Base-by-base conservation (phyloP, 2,113 vertebrate genomes). In the Paramormyrops kingsleyae region DNA sequence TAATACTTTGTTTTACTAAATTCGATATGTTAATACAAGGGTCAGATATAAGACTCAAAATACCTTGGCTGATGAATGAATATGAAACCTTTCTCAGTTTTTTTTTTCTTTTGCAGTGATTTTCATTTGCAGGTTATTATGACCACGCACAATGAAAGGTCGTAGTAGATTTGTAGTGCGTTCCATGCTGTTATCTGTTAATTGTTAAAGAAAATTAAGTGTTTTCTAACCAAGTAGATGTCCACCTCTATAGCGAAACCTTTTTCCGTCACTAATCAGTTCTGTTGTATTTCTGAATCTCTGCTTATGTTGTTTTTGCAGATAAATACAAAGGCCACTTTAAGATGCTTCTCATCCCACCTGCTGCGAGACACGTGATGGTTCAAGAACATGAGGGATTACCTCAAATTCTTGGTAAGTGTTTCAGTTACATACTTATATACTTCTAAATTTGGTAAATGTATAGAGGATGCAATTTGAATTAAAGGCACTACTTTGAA, bases 331-430 rank as follows among this genome's bases (percentile, higher is more conserved):
- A 97, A 99, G 99, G 98, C 93, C 98, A 97, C 97, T 96, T 99
- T 95, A 99, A 99, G 98, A 99, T 99, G 98, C 99, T 99, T 97
- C 97, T 97, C 93, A 96, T 99, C 94, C 98, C 98, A 94, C 97
- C 97, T 0, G 97, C 98, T 95, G 98, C 98, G 96, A 98, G 98
- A 97, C 98, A 99, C 97, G 97, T 99, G 96, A 95, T 97, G 95
- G 95, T 99, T 96, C 98, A 99, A 97, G 98, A 99, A 96, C 96
- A 98, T 80, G 98, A 99, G 97, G 97, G 97, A 91, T 98, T 97
- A 91, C 97, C 98, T 98, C 99, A 99, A 94, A 94, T 98, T 97
- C 97, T 99, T 97, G 99, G 99, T 99, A 98, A 99, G 98, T 98
- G 92, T 47, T 89, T 44, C 46, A 87, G 49, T 59, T 39, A 21